A percentile compares a stretch with the other conserved stretches of the same genome.
phyloP scores from a whole-genome alignment of 1,140 invertebrate genomes.

The Penaeus chinensis region DNA sequence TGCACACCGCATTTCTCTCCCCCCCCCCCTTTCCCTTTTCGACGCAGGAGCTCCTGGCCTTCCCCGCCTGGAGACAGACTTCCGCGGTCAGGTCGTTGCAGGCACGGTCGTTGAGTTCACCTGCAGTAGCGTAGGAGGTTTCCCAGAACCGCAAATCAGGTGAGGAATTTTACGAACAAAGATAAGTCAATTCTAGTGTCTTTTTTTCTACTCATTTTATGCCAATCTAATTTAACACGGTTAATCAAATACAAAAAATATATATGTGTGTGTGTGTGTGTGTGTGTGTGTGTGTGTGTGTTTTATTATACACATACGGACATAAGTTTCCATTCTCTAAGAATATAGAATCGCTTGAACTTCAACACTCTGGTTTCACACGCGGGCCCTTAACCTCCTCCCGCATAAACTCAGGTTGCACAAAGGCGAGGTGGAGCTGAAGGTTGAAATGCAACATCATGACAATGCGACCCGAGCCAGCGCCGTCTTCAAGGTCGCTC shows the following conservation, averaged over 20 bases:
- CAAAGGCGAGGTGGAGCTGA: slow-evolving; percentile 35
- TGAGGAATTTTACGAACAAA: neutral
- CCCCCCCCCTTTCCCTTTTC: neutral
- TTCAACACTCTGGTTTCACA: too few species aligned
- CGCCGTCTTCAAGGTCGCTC: slow-evolving; percentile 8
- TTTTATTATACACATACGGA: too few species aligned
- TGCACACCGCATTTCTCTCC: too few species aligned
- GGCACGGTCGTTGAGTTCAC: slow-evolving; percentile 29
- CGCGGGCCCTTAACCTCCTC: too few species aligned
- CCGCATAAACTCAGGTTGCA: neutral
- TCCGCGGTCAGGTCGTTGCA: slow-evolving; percentile 33
- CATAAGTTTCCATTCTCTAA: too few species aligned
- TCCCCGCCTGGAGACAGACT: slow-evolving; percentile 24
- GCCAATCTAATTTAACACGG: too few species aligned
- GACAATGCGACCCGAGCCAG: slow-evolving; percentile 15
- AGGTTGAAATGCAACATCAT: neutral
- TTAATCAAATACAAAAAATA: too few species aligned
- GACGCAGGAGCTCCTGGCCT: slow-evolving; percentile 27
- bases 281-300: too few species aligned
- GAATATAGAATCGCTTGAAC: too few species aligned
- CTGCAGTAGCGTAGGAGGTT: slow-evolving; percentile 38
- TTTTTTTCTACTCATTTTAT: too few species aligned
- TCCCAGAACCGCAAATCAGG: slow-evolving; percentile 46
- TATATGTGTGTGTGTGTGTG: too few species aligned
- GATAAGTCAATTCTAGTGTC: too few species aligned